phyloP scores from a whole-genome alignment of 2,797 vertebrate genomes.

The Siniperca undulata region DNA sequence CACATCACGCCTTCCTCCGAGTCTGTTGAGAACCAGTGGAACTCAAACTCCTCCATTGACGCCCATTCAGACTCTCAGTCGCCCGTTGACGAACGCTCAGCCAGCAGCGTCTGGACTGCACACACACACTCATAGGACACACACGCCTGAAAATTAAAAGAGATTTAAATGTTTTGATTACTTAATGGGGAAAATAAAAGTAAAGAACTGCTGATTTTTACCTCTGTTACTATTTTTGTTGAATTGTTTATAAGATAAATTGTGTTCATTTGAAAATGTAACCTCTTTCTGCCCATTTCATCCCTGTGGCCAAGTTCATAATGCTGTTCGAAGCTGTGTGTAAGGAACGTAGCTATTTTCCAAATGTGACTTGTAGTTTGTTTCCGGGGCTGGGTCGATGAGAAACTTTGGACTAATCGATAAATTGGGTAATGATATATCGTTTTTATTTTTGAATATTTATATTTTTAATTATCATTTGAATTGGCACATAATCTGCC shows the following conservation, averaged over 20 bases:
- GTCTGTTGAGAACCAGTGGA: background rate
- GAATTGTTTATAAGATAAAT: background rate
- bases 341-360: background rate
- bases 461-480: slow-evolving; percentile 4
- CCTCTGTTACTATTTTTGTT: background rate
- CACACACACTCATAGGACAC: slow-evolving; percentile 2
- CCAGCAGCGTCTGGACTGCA: slow-evolving; percentile 13
- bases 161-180: background rate
- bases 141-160: background rate
- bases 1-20: background rate
- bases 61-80: background rate
- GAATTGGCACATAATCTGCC: background rate
- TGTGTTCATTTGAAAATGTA: background rate
- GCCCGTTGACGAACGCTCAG: background rate
- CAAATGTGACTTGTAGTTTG: background rate
- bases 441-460: background rate
- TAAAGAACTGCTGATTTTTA: background rate
- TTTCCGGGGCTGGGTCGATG: background rate
- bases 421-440: background rate
- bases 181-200: background rate
- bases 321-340: background rate
- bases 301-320: background rate
- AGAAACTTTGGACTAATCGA: background rate
- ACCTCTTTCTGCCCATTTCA: background rate
- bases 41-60: background rate